Base-by-base conservation (phyloP, 2,888 invertebrate genomes). In the Arrhopalites spinosus region DNA sequence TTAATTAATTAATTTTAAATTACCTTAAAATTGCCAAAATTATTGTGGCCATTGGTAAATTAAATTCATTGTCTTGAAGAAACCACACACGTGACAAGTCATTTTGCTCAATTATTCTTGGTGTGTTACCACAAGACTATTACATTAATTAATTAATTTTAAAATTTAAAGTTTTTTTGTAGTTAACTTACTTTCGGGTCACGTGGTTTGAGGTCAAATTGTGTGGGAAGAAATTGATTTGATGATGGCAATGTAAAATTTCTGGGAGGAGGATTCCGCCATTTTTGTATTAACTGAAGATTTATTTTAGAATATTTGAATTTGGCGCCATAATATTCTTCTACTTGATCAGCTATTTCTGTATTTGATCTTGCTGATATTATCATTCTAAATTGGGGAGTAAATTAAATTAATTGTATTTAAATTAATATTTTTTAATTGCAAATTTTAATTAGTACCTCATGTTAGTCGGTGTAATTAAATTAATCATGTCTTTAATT, bases 311-410 rank as follows among this genome's bases (percentile, higher is more conserved):
- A 90, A 17, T 72, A 72, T 7, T 43, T 61, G 84, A 93, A 97
- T 83, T 94, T 92, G 0, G 96, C 96, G 0, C 94, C 94, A 85
- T 98, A 98, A 93, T 95, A 97, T 0, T 90, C 89, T 84, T 98
- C 97, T 0, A 87, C 88, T 11, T 92, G 89, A 45, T 67, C 45
- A 5, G 67, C 67, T 20, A 67, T 47, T 20, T 20, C 67, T 8
- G 30, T 43, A 45, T 67, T 67, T 5, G 29, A 90, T 88, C 96
- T 93, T 8, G 93, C 92, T 11, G 45, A 30, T 20, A 67, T 25
- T 17, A 70, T 70, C 95, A 70, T 27, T 15, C 3, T 50, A 36
- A 11, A 36, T 7, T 7, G 36, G 11, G 11, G 11, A 36, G 36
- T 36, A 11, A 36, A 3, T 36, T 11, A 11, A 11, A 36, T 7